phyloP scores from a whole-genome alignment of 2,797 vertebrate genomes.

The Sebastes taczanowskii region DNA sequence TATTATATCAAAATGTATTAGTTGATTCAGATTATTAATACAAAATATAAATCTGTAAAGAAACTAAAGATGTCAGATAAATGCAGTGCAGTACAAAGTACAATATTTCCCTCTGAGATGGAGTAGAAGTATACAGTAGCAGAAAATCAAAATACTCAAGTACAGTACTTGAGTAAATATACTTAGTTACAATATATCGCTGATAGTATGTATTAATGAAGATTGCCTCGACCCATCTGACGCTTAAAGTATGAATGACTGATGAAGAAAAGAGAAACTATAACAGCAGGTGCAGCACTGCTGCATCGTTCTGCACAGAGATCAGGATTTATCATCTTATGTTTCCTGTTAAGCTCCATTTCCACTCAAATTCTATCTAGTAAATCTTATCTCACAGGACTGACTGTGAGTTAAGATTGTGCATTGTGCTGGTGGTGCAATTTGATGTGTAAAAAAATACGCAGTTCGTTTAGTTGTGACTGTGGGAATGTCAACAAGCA shows the following conservation, averaged over 20 bases:
- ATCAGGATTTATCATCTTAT: background rate
- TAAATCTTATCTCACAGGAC: background rate
- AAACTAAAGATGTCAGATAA: no score
- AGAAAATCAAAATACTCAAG: no score
- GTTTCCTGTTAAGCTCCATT: background rate
- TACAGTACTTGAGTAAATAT: no score
- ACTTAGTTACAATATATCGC: no score
- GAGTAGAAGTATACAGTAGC: no score
- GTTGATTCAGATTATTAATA: no score
- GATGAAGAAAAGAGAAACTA: background rate
- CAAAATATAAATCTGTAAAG: no score
- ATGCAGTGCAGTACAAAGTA: no score
- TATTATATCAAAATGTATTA: no score
- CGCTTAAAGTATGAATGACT: background rate
- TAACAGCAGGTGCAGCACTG: constrained; percentile 17
- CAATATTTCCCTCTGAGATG: no score
- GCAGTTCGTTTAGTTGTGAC: background rate
- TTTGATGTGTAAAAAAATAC: background rate
- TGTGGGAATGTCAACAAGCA: background rate
- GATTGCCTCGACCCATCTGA: background rate
- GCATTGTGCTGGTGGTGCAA: background rate
- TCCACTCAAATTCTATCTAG: background rate
- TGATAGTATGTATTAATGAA: background rate
- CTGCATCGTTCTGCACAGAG: background rate
- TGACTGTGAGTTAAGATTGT: background rate